These are phyloP conservation scores for Rhorus exstirpatorius DNA, from an alignment of 2,888 invertebrate genomes.

Conservation along the genomic window DNA sequence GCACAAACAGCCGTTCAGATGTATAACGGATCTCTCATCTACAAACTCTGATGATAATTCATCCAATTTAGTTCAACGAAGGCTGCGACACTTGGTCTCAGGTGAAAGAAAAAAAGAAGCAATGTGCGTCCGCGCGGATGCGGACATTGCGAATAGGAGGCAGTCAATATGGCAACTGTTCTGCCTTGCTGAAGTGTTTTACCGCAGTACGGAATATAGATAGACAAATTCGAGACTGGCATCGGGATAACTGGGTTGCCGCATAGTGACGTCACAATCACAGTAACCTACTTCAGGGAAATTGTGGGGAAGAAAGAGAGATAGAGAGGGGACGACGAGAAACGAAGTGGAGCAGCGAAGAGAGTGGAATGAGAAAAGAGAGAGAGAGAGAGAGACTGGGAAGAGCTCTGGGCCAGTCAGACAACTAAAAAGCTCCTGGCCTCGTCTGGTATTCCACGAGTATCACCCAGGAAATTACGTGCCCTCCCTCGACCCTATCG, in stretches of 20 bases:
- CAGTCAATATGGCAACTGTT: slow-evolving; percentile 27
- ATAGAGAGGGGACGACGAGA: slow-evolving; percentile 34
- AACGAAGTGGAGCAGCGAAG: slow-evolving; percentile 50
- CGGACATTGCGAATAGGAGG: slow-evolving; percentile 21
- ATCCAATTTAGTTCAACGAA: too few species aligned
- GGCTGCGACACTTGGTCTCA: too few species aligned
- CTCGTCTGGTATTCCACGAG: slow-evolving; percentile 69
- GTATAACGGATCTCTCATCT: too few species aligned
- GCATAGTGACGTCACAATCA: slow-evolving; percentile 85
- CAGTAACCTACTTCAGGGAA: slow-evolving; percentile 77
- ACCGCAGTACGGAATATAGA: slow-evolving; percentile 81
- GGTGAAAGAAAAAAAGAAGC: not conserved
- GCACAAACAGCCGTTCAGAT: too few species aligned
- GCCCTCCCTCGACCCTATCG: slow-evolving; percentile 58
- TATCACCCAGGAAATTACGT: slow-evolving; percentile 68
- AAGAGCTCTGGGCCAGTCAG: slow-evolving; percentile 54
- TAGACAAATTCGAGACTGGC: slow-evolving; percentile 52
- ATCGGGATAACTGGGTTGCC: slow-evolving; percentile 83
- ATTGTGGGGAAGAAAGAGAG: slow-evolving; percentile 34
- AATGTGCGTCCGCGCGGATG: not conserved
- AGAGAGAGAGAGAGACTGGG: slow-evolving; percentile 34
- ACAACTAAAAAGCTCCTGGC: slow-evolving; percentile 53
- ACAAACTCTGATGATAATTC: too few species aligned
- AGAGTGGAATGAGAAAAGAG: slow-evolving; percentile 32
- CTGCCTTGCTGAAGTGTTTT: slow-evolving; percentile 73